Conservation (phyloP, 23 tunicate species). For the Clavelina lepadiformis region DNA sequence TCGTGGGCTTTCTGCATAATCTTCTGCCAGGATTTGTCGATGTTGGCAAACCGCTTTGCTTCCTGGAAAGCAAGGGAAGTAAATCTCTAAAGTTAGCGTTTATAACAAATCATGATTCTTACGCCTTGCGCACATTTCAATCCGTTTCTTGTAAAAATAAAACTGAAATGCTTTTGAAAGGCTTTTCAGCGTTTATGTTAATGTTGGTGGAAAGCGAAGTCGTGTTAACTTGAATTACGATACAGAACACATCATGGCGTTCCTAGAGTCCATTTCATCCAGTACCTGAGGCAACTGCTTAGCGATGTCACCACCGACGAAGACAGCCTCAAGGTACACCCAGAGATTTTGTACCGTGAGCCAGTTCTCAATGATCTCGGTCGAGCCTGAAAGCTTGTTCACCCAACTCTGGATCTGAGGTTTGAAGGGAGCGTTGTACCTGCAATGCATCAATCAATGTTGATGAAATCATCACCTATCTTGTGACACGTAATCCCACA, state of each 20-base stretch:
- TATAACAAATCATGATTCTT: too few relatives aligned
- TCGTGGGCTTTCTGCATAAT: conserved; percentile 99
- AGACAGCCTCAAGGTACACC: conserved; percentile 99
- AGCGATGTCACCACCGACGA: conserved; percentile 98
- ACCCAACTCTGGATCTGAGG: conserved; percentile 99
- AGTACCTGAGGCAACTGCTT: conserved; percentile 97
- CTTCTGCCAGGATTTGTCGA: conserved; percentile 99
- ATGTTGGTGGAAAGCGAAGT: too few relatives aligned
- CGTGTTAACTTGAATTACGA: too few relatives aligned
- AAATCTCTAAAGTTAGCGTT: too few relatives aligned
- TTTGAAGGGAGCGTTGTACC: conserved; percentile 98
- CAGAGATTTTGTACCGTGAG: conserved; percentile 94
- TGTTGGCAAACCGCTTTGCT: conserved; percentile 96
- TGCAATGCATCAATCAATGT: conserved; percentile 20
- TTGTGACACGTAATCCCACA: too few relatives aligned
- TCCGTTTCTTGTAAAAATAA: too few relatives aligned
- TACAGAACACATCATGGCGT: too few relatives aligned
- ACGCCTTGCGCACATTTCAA: too few relatives aligned
- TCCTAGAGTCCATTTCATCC: too few relatives aligned
- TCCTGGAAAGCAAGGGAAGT: conserved; percentile 60
- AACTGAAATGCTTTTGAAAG: too few relatives aligned
- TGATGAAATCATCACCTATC: too few relatives aligned
- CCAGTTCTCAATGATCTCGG: conserved; percentile 98
- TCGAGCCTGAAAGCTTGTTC: conserved; percentile 93
- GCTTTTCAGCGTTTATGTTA: too few relatives aligned